Percentiles rank a stretch among this genome's conserved stretches.
These are phyloP conservation scores for Hylyphantes graminicola DNA, from an alignment of 1,140 invertebrate species.

Conservation along the genomic window DNA sequence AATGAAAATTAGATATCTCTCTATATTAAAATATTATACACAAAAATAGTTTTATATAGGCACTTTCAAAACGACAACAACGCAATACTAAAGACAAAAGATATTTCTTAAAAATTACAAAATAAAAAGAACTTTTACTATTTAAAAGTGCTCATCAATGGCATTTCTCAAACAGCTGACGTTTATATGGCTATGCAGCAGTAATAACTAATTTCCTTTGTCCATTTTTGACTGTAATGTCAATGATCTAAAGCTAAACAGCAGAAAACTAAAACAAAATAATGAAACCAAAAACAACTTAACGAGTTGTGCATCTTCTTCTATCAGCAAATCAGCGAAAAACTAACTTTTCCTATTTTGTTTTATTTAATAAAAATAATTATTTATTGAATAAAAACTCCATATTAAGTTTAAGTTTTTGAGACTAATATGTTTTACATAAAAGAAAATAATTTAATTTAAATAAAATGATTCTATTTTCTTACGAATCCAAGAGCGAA, in stretches of 20 bases:
- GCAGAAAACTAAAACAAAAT: slow-evolving; percentile 50
- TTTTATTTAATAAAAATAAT: no score
- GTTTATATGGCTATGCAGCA: background rate
- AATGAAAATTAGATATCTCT: no score
- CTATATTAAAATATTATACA: no score
- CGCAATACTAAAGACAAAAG: no score
- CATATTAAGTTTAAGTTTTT: no score
- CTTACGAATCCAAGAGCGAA: background rate
- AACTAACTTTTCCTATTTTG: background rate
- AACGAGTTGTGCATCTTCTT: slow-evolving; percentile 44
- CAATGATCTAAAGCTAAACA: slow-evolving; percentile 44
- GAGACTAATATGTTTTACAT: no score
- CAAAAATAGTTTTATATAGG: background rate
- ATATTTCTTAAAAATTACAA: no score
- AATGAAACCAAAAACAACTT: slow-evolving; percentile 43
- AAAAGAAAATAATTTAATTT: no score
- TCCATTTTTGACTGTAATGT: slow-evolving; percentile 45
- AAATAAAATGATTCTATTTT: no score
- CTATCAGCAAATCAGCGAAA: background rate
- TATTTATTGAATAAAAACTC: no score
- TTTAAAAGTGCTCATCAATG: no score
- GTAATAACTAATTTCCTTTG: slow-evolving; percentile 36
- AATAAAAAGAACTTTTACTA: no score
- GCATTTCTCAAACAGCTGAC: background rate
- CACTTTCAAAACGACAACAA: background rate